These are phyloP conservation scores for Eulemur macaco DNA, from an alignment of 2,113 vertebrate species.

Conservation along the genomic window DNA sequence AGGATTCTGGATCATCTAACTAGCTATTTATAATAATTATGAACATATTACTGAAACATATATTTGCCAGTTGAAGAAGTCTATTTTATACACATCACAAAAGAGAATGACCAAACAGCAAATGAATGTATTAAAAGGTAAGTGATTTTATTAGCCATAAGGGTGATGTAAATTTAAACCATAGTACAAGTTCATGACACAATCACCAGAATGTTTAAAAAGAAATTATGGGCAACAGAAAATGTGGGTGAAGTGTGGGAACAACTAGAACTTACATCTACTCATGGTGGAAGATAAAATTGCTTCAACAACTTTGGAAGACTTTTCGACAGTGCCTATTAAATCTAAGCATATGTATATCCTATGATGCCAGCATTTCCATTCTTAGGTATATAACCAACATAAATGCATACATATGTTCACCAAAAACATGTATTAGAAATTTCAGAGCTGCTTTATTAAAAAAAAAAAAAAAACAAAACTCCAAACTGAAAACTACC, in stretches of 20 bases:
- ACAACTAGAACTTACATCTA: not conserved
- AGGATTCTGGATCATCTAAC: not conserved
- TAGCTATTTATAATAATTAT: not conserved
- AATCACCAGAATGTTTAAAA: slow-evolving; percentile 23
- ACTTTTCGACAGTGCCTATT: not conserved
- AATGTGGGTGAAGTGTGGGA: not conserved
- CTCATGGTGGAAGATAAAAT: not conserved
- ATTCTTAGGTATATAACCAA: not conserved
- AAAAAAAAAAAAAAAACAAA: not conserved
- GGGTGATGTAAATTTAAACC: not conserved
- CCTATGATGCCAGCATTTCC: not conserved
- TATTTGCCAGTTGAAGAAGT: slow-evolving; percentile 31
- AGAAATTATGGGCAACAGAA: not conserved
- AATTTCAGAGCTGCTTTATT: not conserved
- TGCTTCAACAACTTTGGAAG: not conserved
- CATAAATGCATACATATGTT: not conserved
- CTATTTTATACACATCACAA: not conserved
- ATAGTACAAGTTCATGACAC: not conserved
- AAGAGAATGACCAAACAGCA: not conserved
- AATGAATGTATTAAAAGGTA: slow-evolving; percentile 21
- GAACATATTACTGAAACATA: slow-evolving; percentile 8
- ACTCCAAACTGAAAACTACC: not conserved
- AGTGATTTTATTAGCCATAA: not conserved
- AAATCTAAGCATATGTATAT: not conserved
- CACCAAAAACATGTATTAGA: not conserved